Base-by-base conservation (phyloP, 2,888 invertebrate species). In the Orthonevra nobilis region DNA sequence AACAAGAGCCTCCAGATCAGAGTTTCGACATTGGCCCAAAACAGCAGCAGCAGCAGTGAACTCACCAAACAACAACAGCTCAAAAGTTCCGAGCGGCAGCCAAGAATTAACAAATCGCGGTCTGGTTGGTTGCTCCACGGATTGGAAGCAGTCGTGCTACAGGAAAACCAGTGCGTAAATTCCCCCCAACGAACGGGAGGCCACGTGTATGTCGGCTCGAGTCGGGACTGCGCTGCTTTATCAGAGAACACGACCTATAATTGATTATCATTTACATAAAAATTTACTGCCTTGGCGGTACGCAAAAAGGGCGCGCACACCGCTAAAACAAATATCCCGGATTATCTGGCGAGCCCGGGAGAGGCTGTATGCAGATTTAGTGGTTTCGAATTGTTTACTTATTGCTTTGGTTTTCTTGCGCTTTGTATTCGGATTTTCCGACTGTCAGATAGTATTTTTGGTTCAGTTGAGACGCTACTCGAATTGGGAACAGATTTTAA, bases 251-350 rank as follows among this genome's bases (percentile, higher is more conserved):
- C 40, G 73, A 56, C 66, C 77, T 40, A 79, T 79, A 79, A 79
- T 79, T 79, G 77, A 79, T 79, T 79, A 73, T 79, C 54, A 73
- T 79, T 79, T 66, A 79, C 66, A 73, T 79, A 73, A 54, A 60
- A 79, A 60, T 66, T 66, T 72, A 48, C 66, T 72, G 72, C 77
- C 28, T 72, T 54, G 75, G 61, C 61, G 77, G 77, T 61, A 68
- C 26, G 68, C 44, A 61, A 32, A 70, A 77, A 77, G 44, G 58
- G 50, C 42, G 63, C 40, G 15, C 42, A 63, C 32, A 23, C 54
- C 50, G 58, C 48, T 40, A 69, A 50, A 64, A 46, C 32, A 72
- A 72, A 56, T 28, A 63, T 48, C 42, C 34, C 50, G 34, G 60
- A 61, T 38, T 28, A 66, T 69, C 58, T 12, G 26, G 50, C 23